Evolutionary conservation across 2,888 invertebrate genomes (phyloP).

Genomic region (Callinectes sapidus): DNA sequence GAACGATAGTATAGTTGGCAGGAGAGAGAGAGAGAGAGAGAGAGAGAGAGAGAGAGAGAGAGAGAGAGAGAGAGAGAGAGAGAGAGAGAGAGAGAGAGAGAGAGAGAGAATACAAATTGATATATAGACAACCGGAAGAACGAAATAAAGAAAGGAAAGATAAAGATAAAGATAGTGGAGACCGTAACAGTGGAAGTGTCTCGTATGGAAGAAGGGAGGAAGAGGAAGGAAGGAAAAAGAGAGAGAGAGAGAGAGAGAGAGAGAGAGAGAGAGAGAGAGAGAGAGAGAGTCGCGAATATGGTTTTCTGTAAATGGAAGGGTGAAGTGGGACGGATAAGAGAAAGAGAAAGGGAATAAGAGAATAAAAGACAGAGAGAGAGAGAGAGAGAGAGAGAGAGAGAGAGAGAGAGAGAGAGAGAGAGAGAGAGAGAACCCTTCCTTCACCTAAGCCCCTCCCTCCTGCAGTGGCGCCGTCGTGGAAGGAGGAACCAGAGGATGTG

Average conservation of each 20-base stretch:
- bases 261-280: neutral
- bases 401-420: neutral
- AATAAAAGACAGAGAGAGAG: neutral
- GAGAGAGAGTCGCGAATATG: neutral
- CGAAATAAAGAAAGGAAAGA: too few species aligned
- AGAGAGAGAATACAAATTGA: too few species aligned
- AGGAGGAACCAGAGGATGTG: constrained; percentile 57
- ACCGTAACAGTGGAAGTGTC: too few species aligned
- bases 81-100: too few species aligned
- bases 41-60: neutral
- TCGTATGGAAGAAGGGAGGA: too few species aligned
- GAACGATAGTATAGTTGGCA: too few species aligned
- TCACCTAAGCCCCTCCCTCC: too few species aligned
- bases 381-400: neutral
- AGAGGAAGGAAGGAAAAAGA: neutral
- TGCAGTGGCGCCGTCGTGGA: constrained; percentile 70
- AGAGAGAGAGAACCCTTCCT: constrained; percentile 18
- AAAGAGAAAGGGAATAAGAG: neutral
- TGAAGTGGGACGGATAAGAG: neutral
- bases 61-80: neutral
- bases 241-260: neutral
- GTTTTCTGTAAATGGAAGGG: neutral
- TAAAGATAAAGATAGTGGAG: too few species aligned
- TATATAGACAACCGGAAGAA: too few species aligned
- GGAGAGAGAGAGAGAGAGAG: too few species aligned